A percentile compares a stretch with the other conserved stretches of the same genome.
These are phyloP conservation scores for Diaphora mendica DNA, from an alignment of 2,888 invertebrate species.

Conservation along the genomic window DNA sequence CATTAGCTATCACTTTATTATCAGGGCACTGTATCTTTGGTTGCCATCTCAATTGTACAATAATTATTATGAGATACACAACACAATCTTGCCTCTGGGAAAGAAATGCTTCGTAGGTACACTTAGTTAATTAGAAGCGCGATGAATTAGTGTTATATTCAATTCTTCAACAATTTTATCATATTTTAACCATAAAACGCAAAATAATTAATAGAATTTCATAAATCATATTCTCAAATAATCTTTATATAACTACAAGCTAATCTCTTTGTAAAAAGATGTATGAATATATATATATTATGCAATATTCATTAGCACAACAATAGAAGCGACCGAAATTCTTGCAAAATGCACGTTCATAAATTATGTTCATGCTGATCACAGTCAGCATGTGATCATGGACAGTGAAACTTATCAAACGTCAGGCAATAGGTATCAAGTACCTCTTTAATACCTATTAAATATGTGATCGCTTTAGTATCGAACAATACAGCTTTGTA, in stretches of 20 bases:
- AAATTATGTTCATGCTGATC: background rate
- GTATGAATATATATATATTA: background rate
- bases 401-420: too few relatives aligned
- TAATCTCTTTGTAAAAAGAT: background rate
- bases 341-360: background rate
- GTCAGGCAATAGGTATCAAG: too few relatives aligned
- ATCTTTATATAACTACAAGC: background rate
- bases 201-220: background rate
- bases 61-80: background rate
- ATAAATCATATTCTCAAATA: background rate
- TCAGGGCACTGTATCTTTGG: background rate
- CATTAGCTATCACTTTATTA: background rate
- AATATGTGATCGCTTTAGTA: too few relatives aligned
- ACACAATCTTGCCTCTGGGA: too few relatives aligned
- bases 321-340: background rate
- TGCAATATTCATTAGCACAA: background rate
- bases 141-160: background rate
- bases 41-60: background rate
- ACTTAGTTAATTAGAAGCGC: background rate
- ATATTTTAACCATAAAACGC: background rate
- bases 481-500: too few relatives aligned
- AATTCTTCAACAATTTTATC: background rate
- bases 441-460: too few relatives aligned
- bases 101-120: too few relatives aligned
- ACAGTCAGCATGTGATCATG: too few relatives aligned